Conservation (phyloP, 2,113 vertebrate genomes). For the Benitochromis conjunctus region DNA sequence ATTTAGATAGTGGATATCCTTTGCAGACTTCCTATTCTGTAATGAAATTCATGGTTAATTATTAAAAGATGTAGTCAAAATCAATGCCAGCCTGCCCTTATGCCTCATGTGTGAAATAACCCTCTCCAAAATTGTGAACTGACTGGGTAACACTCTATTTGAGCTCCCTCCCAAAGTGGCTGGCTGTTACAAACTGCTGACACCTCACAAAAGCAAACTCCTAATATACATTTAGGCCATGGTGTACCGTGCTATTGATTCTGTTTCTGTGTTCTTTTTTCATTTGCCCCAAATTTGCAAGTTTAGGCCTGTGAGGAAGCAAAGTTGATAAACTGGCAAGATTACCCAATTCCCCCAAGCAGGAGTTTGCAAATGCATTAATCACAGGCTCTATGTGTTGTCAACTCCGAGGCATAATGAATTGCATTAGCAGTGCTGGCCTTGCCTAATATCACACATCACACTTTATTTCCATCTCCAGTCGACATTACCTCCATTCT, state of each 20-base stretch:
- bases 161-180: not conserved
- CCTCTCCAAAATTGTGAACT: not conserved
- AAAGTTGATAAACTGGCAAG: slow-evolving; percentile 30
- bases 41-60: not conserved
- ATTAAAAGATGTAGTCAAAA: not conserved
- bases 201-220: not conserved
- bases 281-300: slow-evolving; percentile 4
- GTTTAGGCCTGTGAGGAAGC: slow-evolving; percentile 2
- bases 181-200: slow-evolving; percentile 37
- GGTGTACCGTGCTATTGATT: slow-evolving; percentile 17
- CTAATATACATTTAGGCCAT: slow-evolving; percentile 18
- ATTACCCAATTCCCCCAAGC: slow-evolving; percentile 9
- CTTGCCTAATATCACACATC: not conserved
- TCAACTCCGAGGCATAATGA: slow-evolving; percentile 43
- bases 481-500: not conserved
- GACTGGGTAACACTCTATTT: not conserved
- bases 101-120: not conserved
- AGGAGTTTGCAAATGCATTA: slow-evolving; percentile 40
- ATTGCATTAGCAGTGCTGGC: slow-evolving; percentile 33
- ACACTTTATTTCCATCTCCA: not conserved
- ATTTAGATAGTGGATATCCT: not conserved
- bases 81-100: not conserved
- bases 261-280: not conserved
- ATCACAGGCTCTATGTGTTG: slow-evolving; percentile 41
- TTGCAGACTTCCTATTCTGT: not conserved